These are phyloP conservation scores for Lophotriccus pileatus DNA, from an alignment of 2,797 vertebrate species.

Conservation along the genomic window DNA sequence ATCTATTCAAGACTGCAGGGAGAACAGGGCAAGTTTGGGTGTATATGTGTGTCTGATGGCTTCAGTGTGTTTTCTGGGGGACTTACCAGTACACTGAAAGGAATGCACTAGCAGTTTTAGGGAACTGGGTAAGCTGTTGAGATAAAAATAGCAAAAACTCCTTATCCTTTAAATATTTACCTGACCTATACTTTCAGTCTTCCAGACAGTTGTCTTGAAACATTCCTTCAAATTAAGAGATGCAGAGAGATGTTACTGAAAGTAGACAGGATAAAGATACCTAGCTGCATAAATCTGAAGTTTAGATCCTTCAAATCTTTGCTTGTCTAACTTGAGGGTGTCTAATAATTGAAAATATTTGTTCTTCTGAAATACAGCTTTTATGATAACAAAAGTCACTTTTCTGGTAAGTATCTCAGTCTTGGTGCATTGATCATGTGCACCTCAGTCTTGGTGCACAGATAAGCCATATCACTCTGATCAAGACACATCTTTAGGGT, in stretches of 20 bases:
- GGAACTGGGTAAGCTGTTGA: not conserved
- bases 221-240: not conserved
- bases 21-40: not conserved
- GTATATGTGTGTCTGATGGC: not conserved
- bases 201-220: not conserved
- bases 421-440: not conserved
- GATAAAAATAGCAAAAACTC: not conserved
- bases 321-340: not conserved
- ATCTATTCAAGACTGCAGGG: not conserved
- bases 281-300: not conserved
- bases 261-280: not conserved
- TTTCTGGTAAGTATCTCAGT: not conserved
- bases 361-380: not conserved
- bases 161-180: not conserved
- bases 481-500: rapidly evolving
- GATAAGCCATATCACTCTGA: not conserved
- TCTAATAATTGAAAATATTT: not conserved
- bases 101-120: not conserved
- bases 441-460: not conserved
- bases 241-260: not conserved
- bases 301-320: not conserved
- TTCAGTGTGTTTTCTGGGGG: not conserved
- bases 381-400: not conserved
- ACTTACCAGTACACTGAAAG: not conserved
- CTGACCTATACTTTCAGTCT: not conserved